Evolutionary conservation across 2,113 vertebrate species (phyloP).

Genomic region (Microtus ochrogaster): DNA sequence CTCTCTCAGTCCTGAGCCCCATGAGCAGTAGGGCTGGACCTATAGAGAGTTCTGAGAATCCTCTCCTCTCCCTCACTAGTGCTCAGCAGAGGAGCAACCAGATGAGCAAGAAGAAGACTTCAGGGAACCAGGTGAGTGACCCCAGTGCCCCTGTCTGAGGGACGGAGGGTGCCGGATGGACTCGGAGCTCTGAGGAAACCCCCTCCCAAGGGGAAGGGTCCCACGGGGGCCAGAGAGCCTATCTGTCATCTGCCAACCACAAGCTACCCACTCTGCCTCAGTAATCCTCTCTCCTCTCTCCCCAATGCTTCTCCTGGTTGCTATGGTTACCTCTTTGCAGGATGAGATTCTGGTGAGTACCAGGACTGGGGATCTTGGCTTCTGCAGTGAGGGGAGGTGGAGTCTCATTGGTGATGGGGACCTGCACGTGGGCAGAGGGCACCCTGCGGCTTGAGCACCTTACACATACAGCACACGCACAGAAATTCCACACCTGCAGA

Average conservation of each 20-base stretch:
- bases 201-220: constrained; percentile 51
- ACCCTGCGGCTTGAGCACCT: constrained; percentile 19
- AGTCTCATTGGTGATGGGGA: not conserved
- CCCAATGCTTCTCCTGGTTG: constrained; percentile 90
- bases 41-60: constrained; percentile 13
- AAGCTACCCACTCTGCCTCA: constrained; percentile 80
- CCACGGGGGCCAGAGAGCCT: constrained; percentile 66
- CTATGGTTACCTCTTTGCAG: constrained; percentile 92
- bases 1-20: not conserved
- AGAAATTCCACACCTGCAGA: not conserved
- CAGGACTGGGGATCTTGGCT: constrained; percentile 81
- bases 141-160: constrained; percentile 51
- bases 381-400: constrained; percentile 66
- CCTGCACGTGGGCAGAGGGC: constrained; percentile 11
- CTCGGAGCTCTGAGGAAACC: constrained; percentile 60
- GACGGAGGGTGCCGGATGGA: constrained; percentile 68
- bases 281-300: constrained; percentile 91
- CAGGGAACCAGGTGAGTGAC: constrained; percentile 95
- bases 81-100: constrained; percentile 98
- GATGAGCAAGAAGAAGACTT: constrained; percentile 96
- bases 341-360: constrained; percentile 96
- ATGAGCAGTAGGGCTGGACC: not conserved
- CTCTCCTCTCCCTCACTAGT: constrained; percentile 81
- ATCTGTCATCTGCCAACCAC: constrained; percentile 67
- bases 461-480: not conserved